Conservation (phyloP, 2,113 vertebrate species). For the Vidua macroura region DNA sequence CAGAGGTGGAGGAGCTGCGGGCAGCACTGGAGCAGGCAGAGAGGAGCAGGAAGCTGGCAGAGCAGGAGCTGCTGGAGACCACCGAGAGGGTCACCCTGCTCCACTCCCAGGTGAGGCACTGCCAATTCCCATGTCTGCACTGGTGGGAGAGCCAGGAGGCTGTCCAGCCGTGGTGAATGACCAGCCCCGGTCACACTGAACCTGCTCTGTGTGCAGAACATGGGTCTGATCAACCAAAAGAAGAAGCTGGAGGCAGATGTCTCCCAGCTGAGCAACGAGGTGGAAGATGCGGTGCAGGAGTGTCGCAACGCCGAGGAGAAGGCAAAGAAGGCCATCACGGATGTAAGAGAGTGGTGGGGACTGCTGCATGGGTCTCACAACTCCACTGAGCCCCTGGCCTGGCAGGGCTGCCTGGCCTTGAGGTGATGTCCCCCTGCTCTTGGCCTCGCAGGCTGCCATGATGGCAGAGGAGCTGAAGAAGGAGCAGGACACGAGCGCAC, state of each 20-base stretch:
- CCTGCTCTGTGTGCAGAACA: conserved; percentile 77
- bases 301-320: conserved; percentile 90
- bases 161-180: fast-evolving
- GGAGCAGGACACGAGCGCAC: conserved; percentile 88
- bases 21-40: conserved; percentile 85
- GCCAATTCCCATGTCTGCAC: fast-evolving
- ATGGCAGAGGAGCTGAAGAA: conserved; percentile 97
- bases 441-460: conserved; percentile 84
- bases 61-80: conserved; percentile 88
- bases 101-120: conserved; percentile 82
- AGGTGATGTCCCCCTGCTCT: not conserved
- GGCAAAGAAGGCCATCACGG: conserved; percentile 92
- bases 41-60: conserved; percentile 84
- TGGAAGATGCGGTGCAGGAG: conserved; percentile 89
- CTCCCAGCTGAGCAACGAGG: conserved; percentile 79
- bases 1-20: conserved; percentile 87
- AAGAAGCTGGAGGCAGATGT: conserved; percentile 90
- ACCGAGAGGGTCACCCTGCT: conserved; percentile 88
- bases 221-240: conserved; percentile 88
- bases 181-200: not conserved
- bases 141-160: not conserved
- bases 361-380: fast-evolving
- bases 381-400: not conserved
- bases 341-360: conserved; percentile 71
- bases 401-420: not conserved